Evolutionary conservation across 2,113 vertebrate species (phyloP).

Genomic region (Platichthys flesus): DNA sequence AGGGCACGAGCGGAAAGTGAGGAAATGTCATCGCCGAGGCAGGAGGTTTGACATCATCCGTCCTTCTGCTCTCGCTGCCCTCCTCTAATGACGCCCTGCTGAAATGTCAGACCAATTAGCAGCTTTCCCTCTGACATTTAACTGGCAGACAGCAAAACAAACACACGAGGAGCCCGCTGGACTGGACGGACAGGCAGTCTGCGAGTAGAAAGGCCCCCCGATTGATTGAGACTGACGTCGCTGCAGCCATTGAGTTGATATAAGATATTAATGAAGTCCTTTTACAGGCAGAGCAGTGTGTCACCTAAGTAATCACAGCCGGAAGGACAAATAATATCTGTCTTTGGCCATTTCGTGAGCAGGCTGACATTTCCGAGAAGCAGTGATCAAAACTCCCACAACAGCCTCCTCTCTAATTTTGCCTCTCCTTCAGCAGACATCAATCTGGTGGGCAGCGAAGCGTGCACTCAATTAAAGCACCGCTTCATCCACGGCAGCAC

Average conservation of each 20-base stretch:
- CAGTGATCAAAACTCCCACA: slow-evolving; percentile 61
- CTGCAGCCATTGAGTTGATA: slow-evolving; percentile 27
- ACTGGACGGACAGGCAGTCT: slow-evolving; percentile 30
- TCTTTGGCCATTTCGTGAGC: slow-evolving; percentile 59
- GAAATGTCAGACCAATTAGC: slow-evolving; percentile 85
- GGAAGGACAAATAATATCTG: slow-evolving; percentile 23
- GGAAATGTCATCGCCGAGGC: slow-evolving; percentile 59
- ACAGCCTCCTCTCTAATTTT: slow-evolving; percentile 11
- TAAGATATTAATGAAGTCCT: slow-evolving; percentile 48
- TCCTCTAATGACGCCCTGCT: slow-evolving; percentile 61
- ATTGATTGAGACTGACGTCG: slow-evolving; percentile 39
- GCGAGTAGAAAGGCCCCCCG: background rate
- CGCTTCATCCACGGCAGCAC: slow-evolving; percentile 19
- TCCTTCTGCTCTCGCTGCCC: slow-evolving; percentile 47
- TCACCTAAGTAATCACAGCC: slow-evolving; percentile 26
- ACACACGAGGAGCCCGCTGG: slow-evolving; percentile 38
- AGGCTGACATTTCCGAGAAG: slow-evolving; percentile 76
- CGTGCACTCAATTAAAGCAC: slow-evolving; percentile 39
- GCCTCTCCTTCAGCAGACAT: slow-evolving; percentile 45
- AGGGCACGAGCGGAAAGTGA: slow-evolving; percentile 26
- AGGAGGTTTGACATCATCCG: slow-evolving; percentile 64
- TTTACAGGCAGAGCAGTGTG: slow-evolving; percentile 22
- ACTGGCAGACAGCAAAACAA: slow-evolving; percentile 64
- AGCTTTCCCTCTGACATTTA: slow-evolving; percentile 79
- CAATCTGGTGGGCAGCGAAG: slow-evolving; percentile 52